Evolutionary conservation across 2,113 vertebrate species (phyloP).

Genomic region (Laterallus jamaicensis): DNA sequence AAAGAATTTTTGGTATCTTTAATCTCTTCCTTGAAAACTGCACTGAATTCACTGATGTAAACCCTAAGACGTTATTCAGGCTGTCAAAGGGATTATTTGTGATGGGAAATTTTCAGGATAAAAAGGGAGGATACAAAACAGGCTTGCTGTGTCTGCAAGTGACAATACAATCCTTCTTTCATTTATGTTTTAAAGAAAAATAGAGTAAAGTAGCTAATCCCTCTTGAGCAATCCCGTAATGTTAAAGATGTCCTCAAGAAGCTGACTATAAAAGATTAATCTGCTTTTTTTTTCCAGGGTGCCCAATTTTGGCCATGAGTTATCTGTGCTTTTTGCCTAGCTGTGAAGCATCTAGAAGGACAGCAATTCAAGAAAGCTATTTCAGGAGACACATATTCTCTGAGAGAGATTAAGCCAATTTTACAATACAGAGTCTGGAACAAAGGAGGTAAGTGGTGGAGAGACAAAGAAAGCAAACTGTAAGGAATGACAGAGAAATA

Average conservation of each 20-base stretch:
- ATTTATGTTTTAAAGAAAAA: not conserved
- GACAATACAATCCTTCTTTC: not conserved
- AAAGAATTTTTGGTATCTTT: not conserved
- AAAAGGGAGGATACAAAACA: not conserved
- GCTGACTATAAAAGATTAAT: not conserved
- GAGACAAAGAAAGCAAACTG: slow-evolving; percentile 27
- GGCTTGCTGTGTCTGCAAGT: not conserved
- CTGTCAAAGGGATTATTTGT: not conserved
- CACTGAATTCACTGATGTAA: not conserved
- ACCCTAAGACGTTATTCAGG: not conserved
- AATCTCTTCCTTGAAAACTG: not conserved
- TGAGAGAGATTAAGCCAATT: slow-evolving; percentile 37
- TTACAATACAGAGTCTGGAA: slow-evolving; percentile 48
- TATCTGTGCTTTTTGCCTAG: not conserved
- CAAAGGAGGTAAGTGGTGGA: slow-evolving; percentile 15
- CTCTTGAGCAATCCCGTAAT: not conserved
- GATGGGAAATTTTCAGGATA: not conserved
- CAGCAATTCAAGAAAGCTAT: slow-evolving; percentile 52
- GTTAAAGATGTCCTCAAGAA: not conserved
- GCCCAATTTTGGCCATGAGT: not conserved
- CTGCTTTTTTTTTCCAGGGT: not conserved
- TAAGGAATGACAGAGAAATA: not conserved
- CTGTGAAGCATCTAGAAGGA: not conserved
- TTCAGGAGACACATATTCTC: slow-evolving; percentile 22
- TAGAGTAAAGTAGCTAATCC: not conserved